These are phyloP conservation scores for Psittacula derbiana DNA, from an alignment of 2,797 vertebrate genomes.

Conservation along the genomic window DNA sequence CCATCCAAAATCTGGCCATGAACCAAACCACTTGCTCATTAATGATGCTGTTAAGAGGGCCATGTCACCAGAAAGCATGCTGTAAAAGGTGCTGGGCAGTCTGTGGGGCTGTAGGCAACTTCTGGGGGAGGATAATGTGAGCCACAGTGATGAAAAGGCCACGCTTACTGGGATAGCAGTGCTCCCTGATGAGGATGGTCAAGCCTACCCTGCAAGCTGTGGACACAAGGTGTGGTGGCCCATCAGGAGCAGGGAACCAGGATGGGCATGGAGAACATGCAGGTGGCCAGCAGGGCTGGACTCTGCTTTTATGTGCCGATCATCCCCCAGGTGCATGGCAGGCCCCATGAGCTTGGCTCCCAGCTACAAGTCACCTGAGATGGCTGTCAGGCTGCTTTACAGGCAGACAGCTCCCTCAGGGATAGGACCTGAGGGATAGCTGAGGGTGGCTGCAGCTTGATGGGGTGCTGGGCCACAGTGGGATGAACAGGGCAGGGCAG, in stretches of 20 bases:
- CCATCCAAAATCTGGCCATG: not conserved
- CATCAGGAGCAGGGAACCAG: not conserved
- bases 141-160: not conserved
- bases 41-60: not conserved
- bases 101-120: not conserved
- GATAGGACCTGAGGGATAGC: not conserved
- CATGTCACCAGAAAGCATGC: not conserved
- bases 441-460: not conserved
- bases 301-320: not conserved
- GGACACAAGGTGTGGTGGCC: fast-evolving
- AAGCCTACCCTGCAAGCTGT: not conserved
- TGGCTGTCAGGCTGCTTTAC: not conserved
- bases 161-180: fast-evolving
- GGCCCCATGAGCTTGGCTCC: fast-evolving
- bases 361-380: not conserved
- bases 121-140: fast-evolving
- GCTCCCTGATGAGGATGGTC: fast-evolving
- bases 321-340: not conserved
- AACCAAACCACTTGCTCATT: not conserved
- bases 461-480: not conserved
- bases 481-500: not conserved
- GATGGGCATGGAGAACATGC: not conserved
- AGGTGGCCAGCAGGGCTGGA: not conserved
- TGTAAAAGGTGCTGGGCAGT: not conserved
- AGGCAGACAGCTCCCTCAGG: not conserved